Base-by-base conservation (phyloP, 2,797 vertebrate genomes). In the Carduelis carduelis region DNA sequence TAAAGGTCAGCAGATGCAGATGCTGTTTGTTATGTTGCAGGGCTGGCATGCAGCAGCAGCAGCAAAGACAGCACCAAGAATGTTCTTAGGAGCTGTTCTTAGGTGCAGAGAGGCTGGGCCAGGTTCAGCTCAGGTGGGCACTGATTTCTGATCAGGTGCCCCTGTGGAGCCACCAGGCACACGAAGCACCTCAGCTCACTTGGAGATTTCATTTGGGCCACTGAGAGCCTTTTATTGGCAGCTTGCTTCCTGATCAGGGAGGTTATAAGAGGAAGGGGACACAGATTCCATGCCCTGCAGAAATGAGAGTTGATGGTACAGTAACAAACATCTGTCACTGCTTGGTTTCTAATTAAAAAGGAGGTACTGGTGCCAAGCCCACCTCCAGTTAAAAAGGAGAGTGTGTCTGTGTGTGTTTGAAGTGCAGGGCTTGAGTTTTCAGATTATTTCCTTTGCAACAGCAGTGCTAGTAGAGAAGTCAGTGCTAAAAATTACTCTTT, bases 131-230 rank as follows among this genome's bases (percentile, higher is more conserved):
- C 9, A 3, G 60, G 52, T 20, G 50, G 18, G 56, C 41, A 43
- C 41, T 43, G 41, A 43, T 44, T 79, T 14, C 32, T n/a, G 68
- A 56, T 1, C 23, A 56, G 53, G 7, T 44, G 43, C 11, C 53
- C 20, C 4, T 8, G 4, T 12, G 32, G 26, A 76, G 66, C 4
- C 41, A 20, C 4, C 10, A 8, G 47, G 47, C 47, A 47, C 47
- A 26, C 41, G 4, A 8, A 14, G 17, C 15, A 37, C 5, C 11
- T 24, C 1, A 1, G 5, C 41, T 44, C 21, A 0, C 6, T 1
- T 16, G 44, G 49, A 28, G 5, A 14, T 22, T 20, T 4, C 7
- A 5, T 15, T 14, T 4, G 14, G 53, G 44, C 18, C 55, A 5
- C 27, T 2, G 21, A 46, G 63, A 6, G 12, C n/a, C 15, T 57